Base-by-base conservation (phyloP, 2,113 vertebrate species). In the Phylloscopus whistleri region DNA sequence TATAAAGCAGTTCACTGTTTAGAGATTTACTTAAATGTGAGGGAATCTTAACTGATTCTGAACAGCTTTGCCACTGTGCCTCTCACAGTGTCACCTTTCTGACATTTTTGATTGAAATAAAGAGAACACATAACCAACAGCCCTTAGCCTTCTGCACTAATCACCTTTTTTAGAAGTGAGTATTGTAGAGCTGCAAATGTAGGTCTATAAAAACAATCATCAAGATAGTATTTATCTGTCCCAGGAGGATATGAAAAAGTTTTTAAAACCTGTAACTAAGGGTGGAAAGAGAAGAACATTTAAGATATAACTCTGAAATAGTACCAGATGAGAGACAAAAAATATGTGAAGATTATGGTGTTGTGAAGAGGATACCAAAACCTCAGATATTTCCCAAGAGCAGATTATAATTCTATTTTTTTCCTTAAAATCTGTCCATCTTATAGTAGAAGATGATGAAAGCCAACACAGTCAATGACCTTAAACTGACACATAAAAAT, bases 401-500 rank as follows among this genome's bases (percentile, higher is more conserved):
- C 8, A 63, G 39, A 68, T 64, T 85, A 44, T 41, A 90, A 75
- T 51, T 89, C 33, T 79, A 35, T 3, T 69, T 60, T 27, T 66
- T 64, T 30, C 6, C 18, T 43, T 51, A 52, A 67, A 68, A 88
- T 62, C 58, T 89, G n/a, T 56, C 44, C 44, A 35, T 23, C 15
- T 55, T 68, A 11, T 72, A 68, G 53, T 16, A 90, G 43, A 30
- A 83, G 35, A 72, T 49, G 18, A 3, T 86, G 64, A 88, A 87
- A 92, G 56, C 70, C 44, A 85, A 66, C 35, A 76, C 24, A 85
- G 76, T 72, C 69, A 75, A 49, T 81, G 75, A 89, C 77, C 84
- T 92, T 94, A 94, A 94, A 89, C 18, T 91, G 59, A 28, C 51
- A 77, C 74, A 81, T 52, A 80, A 89, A 93, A 90, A 75, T 64